Percentiles rank a stretch among this genome's conserved stretches.
Conservation (phyloP, 2,113 vertebrate species). For the western clawed frog (Xenopus tropicalis) region UCB_Xtro_10.0 CM004448.2:17640001-17640500, state of each 20-base stretch:
- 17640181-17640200: no score
- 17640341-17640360: neutral
- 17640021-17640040: no score
- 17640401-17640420: neutral
- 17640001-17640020: constrained; percentile 1
- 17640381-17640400: constrained; percentile 11
- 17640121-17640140: constrained; percentile 21
- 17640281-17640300: constrained; percentile 22
- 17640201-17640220: constrained; percentile 21
- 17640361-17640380: constrained; percentile 22
- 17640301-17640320: constrained; percentile 14
- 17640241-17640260: neutral
- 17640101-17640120: no score
- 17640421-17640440: neutral
- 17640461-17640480: constrained; percentile 13
- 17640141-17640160: constrained; percentile 25
- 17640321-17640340: neutral
- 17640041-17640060: constrained; percentile 22
- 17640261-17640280: neutral
- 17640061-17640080: constrained; percentile 25
- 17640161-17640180: neutral
- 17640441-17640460: constrained; percentile 23
- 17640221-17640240: constrained; percentile 20
- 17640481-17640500: neutral
- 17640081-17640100: neutral